A percentile compares a stretch with the other conserved stretches of the same genome.
phyloP scores from a whole-genome alignment of 2,888 invertebrate genomes.

The Caenorhabditis angaria region DNA sequence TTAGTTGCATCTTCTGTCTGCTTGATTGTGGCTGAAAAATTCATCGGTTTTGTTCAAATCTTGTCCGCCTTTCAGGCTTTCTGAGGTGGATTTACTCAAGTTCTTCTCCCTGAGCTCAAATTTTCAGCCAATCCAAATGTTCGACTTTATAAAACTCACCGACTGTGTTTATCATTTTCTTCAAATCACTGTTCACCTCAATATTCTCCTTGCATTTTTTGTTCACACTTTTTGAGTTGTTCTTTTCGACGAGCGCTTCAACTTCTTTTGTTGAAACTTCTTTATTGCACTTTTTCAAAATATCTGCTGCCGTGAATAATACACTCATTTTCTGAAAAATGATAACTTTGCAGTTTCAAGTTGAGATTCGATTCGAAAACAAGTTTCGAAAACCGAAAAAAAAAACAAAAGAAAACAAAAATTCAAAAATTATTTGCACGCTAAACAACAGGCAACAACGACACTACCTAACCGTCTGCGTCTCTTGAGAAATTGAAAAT shows the following conservation, averaged over 20 bases:
- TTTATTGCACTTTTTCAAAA: neutral
- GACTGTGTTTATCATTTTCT: neutral
- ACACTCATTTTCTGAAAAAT: neutral
- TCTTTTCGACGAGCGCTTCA: neutral
- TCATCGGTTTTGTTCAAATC: no score
- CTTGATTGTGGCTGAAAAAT: neutral
- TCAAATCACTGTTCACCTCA: neutral
- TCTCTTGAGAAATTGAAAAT: no score
- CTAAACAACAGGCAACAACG: no score
- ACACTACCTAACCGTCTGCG: no score
- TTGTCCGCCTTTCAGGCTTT: no score
- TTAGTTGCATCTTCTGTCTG: conserved; percentile 1
- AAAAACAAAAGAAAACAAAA: no score
- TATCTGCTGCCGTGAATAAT: neutral
- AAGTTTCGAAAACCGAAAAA: neutral
- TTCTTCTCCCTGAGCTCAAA: no score
- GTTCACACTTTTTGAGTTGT: neutral
- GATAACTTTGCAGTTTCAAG: neutral
- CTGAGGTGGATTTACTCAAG: no score
- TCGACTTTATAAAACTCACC: neutral
- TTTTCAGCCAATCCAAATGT: neutral
- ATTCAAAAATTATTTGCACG: no score
- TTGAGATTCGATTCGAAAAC: neutral
- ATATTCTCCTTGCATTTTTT: neutral
- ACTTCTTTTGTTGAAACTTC: neutral